Evolutionary conservation across 2,888 invertebrate species (phyloP).

Genomic region (Patella depressa): DNA sequence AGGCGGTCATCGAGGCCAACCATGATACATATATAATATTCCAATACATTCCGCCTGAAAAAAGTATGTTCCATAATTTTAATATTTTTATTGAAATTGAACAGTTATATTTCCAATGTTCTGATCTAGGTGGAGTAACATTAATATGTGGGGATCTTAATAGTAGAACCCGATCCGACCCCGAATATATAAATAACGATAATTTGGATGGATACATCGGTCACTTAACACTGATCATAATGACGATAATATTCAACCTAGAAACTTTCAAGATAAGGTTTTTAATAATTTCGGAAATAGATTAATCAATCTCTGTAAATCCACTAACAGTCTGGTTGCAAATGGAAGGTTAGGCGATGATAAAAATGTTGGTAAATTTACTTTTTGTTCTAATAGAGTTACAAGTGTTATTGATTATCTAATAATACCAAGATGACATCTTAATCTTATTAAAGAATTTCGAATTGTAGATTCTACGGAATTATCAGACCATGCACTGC

Average conservation of each 20-base stretch:
- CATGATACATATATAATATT: not conserved
- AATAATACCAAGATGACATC: not conserved
- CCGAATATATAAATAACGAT: not conserved
- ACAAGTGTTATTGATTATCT: conserved; percentile 22
- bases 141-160: not conserved
- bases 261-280: not conserved
- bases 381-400: conserved; percentile 13
- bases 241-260: not conserved
- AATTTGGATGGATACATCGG: not conserved
- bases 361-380: conserved; percentile 11
- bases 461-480: conserved; percentile 10
- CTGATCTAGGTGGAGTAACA: not conserved
- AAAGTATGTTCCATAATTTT: not conserved
- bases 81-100: not conserved
- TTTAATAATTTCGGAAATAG: conserved; percentile 17
- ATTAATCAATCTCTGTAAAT: conserved; percentile 19
- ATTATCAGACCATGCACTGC: not conserved
- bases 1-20: not conserved
- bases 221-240: not conserved
- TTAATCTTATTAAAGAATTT: conserved; percentile 12
- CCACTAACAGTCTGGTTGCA: conserved; percentile 15
- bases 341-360: conserved; percentile 20
- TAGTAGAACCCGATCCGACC: not conserved
- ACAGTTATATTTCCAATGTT: not conserved
- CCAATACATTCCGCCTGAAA: not conserved